These are phyloP conservation scores for Eira barbara DNA, from an alignment of 2,113 vertebrate genomes.

Conservation along the genomic window DNA sequence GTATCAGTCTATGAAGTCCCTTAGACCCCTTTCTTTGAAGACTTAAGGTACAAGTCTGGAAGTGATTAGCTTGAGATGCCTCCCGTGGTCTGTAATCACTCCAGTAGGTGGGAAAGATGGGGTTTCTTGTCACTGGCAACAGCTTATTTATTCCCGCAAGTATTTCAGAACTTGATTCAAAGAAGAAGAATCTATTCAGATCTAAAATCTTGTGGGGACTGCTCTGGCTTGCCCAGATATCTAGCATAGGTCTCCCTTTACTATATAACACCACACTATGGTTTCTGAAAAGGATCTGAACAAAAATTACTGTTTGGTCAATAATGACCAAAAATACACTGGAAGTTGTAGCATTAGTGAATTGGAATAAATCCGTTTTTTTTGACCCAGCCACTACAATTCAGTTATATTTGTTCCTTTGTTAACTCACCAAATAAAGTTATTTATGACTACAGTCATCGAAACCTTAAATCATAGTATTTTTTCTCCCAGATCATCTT, in stretches of 20 bases:
- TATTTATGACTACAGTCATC: not conserved
- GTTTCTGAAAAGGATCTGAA: not conserved
- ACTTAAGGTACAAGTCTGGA: not conserved
- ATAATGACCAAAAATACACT: not conserved
- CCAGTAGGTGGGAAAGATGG: not conserved
- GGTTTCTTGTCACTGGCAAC: not conserved
- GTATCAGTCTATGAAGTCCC: not conserved
- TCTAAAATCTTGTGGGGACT: not conserved
- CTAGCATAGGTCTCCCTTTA: not conserved
- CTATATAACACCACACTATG: not conserved
- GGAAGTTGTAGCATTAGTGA: not conserved
- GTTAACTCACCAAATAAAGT: not conserved
- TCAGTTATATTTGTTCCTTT: constrained; percentile 9
- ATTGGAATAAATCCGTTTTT: not conserved
- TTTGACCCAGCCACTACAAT: not conserved
- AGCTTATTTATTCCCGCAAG: not conserved
- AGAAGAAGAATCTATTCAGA: not conserved
- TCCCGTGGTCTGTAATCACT: not conserved
- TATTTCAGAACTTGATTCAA: not conserved
- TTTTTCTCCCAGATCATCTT: not conserved
- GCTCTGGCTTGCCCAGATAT: not conserved
- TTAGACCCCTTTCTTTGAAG: not conserved
- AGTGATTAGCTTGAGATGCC: not conserved
- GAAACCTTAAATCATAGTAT: not conserved
- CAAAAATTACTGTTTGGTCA: not conserved